phyloP scores from a whole-genome alignment of 1,140 invertebrate genomes.

The Seison nebaliae region DNA sequence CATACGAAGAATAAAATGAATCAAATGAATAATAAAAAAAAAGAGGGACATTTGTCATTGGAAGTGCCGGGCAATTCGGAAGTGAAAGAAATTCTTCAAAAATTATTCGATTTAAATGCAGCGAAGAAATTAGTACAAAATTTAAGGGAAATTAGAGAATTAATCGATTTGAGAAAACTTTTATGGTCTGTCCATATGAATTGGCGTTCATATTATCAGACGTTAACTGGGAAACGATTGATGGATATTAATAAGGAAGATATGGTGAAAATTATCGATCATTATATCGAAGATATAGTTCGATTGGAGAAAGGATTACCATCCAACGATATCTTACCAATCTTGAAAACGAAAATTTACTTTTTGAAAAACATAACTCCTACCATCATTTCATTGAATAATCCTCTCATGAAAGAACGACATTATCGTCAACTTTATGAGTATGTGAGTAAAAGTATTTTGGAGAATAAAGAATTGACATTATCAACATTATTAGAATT shows the following conservation, averaged over 20 bases:
- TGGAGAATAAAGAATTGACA: conserved; percentile 22
- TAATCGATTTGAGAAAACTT: conserved; percentile 22
- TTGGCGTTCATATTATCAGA: conserved; percentile 20
- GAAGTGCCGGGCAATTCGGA: too few species aligned
- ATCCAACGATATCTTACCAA: conserved; percentile 43
- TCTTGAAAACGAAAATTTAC: conserved; percentile 44
- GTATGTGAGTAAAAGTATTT: conserved; percentile 22
- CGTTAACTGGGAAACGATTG: conserved; percentile 23
- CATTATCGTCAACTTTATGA: conserved; percentile 24
- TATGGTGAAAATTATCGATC: conserved; percentile 25
- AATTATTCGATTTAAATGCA: too few species aligned
- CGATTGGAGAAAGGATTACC: conserved; percentile 31
- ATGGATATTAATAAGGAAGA: conserved; percentile 23
- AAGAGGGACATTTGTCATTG: too few species aligned
- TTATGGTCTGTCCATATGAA: conserved; percentile 25
- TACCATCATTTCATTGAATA: conserved; percentile 24
- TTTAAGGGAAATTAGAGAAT: conserved; percentile 23
- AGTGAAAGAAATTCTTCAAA: too few species aligned
- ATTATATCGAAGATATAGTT: conserved; percentile 22
- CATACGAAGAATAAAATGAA: conserved; percentile 3
- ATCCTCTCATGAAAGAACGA: conserved; percentile 21
- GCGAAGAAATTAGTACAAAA: too few species aligned
- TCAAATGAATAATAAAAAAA: too few species aligned
- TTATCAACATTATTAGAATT: conserved; percentile 21
- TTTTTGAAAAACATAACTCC: conserved; percentile 42